phyloP scores from a whole-genome alignment of 2,888 invertebrate genomes.

The Argynnis bischoffii region DNA sequence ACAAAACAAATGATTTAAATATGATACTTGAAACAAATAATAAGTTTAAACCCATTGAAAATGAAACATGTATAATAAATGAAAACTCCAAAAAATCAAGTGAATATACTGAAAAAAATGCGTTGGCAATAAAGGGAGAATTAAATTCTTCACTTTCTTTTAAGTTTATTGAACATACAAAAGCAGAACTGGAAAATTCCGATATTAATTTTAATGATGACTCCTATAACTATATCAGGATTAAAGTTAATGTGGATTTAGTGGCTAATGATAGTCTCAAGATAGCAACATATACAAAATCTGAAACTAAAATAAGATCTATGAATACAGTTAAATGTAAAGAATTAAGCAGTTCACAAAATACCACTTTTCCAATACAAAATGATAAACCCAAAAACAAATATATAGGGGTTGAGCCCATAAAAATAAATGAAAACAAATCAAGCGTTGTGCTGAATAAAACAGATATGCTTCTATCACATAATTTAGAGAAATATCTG shows the following conservation, averaged over 20 bases:
- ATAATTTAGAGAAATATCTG: conserved; percentile 43
- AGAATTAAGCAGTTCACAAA: background rate
- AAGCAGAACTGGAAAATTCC: background rate
- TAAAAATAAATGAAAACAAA: background rate
- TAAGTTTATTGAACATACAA: conserved; percentile 7
- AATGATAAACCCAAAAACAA: background rate
- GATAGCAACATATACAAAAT: background rate
- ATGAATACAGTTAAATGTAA: background rate
- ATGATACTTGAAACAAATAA: background rate
- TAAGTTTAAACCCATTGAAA: background rate
- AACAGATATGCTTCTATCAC: conserved; percentile 8
- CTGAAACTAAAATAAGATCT: background rate
- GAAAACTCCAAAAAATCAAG: too few relatives aligned
- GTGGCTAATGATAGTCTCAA: background rate
- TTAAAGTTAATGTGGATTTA: conserved; percentile 5
- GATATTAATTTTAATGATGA: background rate
- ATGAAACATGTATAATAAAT: background rate
- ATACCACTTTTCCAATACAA: background rate
- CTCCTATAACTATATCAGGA: background rate
- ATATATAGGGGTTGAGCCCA: background rate
- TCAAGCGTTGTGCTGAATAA: background rate
- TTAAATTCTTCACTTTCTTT: conserved; percentile 1
- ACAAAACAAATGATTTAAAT: background rate
- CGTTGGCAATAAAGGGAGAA: conserved; percentile 8
- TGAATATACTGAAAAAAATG: too few relatives aligned